phyloP scores from a whole-genome alignment of 2,888 invertebrate species.

The Gnatocerus cornutus region DNA sequence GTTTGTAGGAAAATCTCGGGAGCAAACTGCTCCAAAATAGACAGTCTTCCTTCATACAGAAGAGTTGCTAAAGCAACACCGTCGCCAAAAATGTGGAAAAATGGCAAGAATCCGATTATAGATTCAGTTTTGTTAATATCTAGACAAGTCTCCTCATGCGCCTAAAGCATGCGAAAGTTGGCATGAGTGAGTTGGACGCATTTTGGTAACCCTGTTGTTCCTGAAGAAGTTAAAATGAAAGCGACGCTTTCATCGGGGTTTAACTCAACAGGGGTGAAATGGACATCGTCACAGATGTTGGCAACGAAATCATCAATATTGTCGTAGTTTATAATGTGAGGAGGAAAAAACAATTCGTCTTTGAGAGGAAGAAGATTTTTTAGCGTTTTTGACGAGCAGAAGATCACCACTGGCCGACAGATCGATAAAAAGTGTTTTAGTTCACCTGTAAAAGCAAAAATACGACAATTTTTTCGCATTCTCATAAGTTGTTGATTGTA shows the following conservation, averaged over 20 bases:
- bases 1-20: conserved; percentile 35
- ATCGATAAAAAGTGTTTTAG: conserved; percentile 31
- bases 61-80: conserved; percentile 11
- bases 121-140: conserved; percentile 16
- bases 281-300: not conserved
- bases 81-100: conserved; percentile 43
- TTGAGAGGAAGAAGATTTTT: not conserved
- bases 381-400: conserved; percentile 20
- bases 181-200: conserved; percentile 75
- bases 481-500: too few species aligned
- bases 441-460: conserved; percentile 29
- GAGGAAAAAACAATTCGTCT: conserved; percentile 1
- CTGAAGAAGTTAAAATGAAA: conserved; percentile 86
- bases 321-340: conserved; percentile 4
- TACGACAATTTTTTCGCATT: too few species aligned
- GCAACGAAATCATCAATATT: not conserved
- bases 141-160: conserved; percentile 4
- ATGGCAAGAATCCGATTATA: conserved; percentile 30
- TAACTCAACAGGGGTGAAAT: conserved; percentile 1
- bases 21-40: conserved; percentile 39
- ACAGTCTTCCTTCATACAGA: conserved; percentile 16
- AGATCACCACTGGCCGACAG: conserved; percentile 22
- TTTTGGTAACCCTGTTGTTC: conserved; percentile 87
- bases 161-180: conserved; percentile 63
- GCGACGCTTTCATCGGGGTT: conserved; percentile 74